Base-by-base conservation (phyloP, 1,140 invertebrate genomes). In the Lysiphlebus fabarum region DNA sequence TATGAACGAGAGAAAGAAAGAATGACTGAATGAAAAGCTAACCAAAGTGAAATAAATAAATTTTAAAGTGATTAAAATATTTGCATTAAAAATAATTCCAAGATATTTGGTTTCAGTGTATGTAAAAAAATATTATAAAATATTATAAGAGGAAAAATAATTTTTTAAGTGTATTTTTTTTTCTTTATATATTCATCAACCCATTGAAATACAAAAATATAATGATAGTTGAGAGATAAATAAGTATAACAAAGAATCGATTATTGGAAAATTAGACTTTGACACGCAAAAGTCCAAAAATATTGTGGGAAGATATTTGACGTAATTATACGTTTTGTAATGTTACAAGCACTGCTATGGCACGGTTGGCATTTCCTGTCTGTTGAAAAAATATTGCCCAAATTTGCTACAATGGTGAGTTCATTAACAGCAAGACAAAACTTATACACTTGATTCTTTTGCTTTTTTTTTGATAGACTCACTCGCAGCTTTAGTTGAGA, bases 221-320 rank as follows among this genome's bases (percentile, higher is more conserved):
- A 10, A 49, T 49, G 41, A 53, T 49, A 11, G 5, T 49, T 34
- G 36, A 49, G 37, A 56, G 26, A 38, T 38, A 17, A 48, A 60
- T 42, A 56, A 53, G 33, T n/a, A 47, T 14, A 40, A 17, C 17
- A 36, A 45, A 11, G 60, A 43, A 57, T 65, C 56, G 64, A 64
- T 63, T 26, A 26, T 54, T 66, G 57, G 62, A 48, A 69, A 69
- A 67, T 67, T 64, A 65, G 64, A 59, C 60, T 61, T 47, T 59
- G 62, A 60, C 67, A 66, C 66, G 66, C 66, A 65, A 69, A 70
- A 65, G 42, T 36, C 38, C 60, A 63, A 67, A 70, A 70, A 68
- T 67, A 67, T 62, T 68, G 63, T 68, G 65, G 68, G 68, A 70
- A 70, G 65, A 67, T 68, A 65, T 61, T 65, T 55, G 57, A 54